A percentile compares a stretch with the other conserved stretches of the same genome.
Conservation (phyloP, 2,797 vertebrate genomes). For the Harpagifer antarcticus region DNA sequence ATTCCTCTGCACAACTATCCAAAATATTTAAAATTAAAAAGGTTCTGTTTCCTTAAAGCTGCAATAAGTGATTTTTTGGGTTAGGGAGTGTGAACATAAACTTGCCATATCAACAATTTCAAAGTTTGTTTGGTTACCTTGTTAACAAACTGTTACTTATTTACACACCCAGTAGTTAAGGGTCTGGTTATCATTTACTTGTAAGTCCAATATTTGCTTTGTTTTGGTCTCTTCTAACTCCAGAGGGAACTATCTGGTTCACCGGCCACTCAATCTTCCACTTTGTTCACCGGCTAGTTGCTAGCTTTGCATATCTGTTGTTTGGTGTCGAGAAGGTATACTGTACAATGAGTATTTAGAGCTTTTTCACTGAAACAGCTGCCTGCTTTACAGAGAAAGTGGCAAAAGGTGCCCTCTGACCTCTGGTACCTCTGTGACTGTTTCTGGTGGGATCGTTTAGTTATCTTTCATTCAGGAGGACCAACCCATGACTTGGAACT, state of each 20-base stretch:
- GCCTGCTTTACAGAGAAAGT: background rate
- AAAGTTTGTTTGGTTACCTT: background rate
- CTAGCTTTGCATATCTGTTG: background rate
- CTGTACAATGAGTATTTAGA: background rate
- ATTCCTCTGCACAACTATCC: background rate
- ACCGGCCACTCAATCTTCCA: background rate
- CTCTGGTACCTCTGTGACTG: background rate
- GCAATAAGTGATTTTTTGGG: fast-evolving
- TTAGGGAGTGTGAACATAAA: background rate
- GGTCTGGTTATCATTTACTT: background rate
- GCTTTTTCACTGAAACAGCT: background rate
- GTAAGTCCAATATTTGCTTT: background rate
- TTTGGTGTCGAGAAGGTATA: background rate
- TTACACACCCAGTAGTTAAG: background rate
- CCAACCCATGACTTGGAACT: background rate
- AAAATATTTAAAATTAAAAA: no score
- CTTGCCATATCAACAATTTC: background rate
- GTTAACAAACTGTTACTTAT: background rate
- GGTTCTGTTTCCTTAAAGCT: background rate
- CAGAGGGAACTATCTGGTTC: background rate
- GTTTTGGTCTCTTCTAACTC: background rate
- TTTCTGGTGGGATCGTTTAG: background rate
- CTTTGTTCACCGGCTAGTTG: background rate
- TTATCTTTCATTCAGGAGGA: background rate
- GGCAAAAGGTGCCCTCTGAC: constrained; percentile 5